Evolutionary conservation across 2,113 vertebrate genomes (phyloP).

Genomic region (Corythaixoides concolor): DNA sequence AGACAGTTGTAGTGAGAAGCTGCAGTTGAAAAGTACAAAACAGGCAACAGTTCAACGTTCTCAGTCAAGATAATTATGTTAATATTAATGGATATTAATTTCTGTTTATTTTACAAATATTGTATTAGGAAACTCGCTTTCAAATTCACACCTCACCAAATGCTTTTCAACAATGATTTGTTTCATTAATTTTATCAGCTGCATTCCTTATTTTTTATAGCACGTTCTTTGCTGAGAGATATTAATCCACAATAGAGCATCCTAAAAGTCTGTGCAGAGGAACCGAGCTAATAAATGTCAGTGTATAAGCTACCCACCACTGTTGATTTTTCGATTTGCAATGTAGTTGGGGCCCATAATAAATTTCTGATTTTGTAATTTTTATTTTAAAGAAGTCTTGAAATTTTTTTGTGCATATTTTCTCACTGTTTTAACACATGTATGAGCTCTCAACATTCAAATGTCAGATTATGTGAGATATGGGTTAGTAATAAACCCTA

Average conservation of each 20-base stretch:
- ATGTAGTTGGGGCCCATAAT: background rate
- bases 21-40: slow-evolving; percentile 62
- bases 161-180: slow-evolving; percentile 58
- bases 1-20: background rate
- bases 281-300: background rate
- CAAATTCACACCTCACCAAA: slow-evolving; percentile 64
- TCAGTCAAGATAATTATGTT: slow-evolving; percentile 57
- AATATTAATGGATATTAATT: slow-evolving; percentile 64
- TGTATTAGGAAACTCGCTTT: slow-evolving; percentile 34
- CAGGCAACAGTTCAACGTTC: slow-evolving; percentile 54
- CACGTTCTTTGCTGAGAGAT: slow-evolving; percentile 13
- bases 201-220: slow-evolving; percentile 23
- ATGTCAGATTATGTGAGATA: background rate
- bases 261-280: slow-evolving; percentile 2
- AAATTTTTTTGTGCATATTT: background rate
- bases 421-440: background rate
- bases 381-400: background rate
- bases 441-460: background rate
- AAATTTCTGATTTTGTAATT: background rate
- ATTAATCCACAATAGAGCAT: background rate
- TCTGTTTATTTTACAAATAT: slow-evolving; percentile 66
- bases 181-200: slow-evolving; percentile 59
- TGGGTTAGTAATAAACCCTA: background rate
- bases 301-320: background rate
- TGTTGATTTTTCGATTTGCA: background rate